phyloP scores from a whole-genome alignment of 2,113 vertebrate genomes.

The Microtus pennsylvanicus region DNA sequence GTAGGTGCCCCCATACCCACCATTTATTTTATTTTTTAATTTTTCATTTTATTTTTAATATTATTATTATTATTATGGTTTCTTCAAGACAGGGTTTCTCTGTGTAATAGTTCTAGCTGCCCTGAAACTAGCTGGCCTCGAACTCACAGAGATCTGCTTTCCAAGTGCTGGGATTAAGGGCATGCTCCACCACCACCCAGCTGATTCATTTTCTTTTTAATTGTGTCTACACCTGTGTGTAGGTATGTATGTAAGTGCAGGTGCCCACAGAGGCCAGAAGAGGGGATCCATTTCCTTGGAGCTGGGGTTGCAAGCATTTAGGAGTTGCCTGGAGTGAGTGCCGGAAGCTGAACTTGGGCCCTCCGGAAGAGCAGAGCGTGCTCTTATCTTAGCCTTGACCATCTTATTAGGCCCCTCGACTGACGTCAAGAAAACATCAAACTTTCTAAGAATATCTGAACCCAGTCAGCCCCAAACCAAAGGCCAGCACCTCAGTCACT shows the following conservation, averaged over 20 bases:
- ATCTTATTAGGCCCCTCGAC: background rate
- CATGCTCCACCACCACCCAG: too few species aligned
- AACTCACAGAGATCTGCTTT: too few species aligned
- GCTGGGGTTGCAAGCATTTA: background rate
- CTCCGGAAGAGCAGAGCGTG: background rate
- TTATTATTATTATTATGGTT: too few species aligned
- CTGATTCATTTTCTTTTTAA: background rate
- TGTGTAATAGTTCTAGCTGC: too few species aligned
- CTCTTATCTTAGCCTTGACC: background rate
- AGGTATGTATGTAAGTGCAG: background rate
- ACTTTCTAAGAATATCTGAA: background rate
- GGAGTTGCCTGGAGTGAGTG: background rate
- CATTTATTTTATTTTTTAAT: background rate
- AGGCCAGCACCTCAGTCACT: background rate
- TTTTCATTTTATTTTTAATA: too few species aligned
- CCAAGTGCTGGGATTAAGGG: too few species aligned
- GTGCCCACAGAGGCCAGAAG: background rate
- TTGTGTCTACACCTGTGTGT: background rate
- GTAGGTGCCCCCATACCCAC: background rate
- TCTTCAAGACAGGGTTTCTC: too few species aligned
- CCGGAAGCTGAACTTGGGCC: background rate
- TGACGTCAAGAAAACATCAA: background rate
- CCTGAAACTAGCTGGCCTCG: too few species aligned
- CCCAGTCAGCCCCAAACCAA: background rate
- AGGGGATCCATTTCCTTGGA: background rate